Evolutionary conservation across 2,888 invertebrate species (phyloP).

Genomic region (Drosophila kambysellisi): DNA sequence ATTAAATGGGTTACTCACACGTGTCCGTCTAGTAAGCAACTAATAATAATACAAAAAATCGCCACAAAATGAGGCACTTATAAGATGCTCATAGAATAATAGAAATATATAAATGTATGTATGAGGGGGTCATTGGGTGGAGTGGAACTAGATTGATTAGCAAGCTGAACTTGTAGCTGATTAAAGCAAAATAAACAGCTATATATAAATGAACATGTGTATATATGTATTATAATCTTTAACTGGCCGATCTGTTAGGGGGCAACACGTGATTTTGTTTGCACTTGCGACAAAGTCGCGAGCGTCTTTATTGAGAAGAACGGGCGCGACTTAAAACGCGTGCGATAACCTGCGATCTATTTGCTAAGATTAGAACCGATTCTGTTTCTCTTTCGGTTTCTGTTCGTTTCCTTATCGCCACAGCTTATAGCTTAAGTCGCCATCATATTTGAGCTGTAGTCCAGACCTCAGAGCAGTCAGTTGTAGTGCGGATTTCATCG

Average conservation of each 20-base stretch:
- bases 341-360: slow-evolving; percentile 40
- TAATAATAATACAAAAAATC: not conserved
- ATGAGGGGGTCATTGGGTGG: slow-evolving; percentile 4
- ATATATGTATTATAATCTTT: slow-evolving; percentile 10
- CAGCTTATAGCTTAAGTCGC: not conserved
- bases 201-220: not conserved
- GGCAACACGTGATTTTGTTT: slow-evolving; percentile 67
- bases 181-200: slow-evolving; percentile 6
- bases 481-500: slow-evolving; percentile 36
- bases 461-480: slow-evolving; percentile 42
- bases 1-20: slow-evolving; percentile 4
- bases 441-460: slow-evolving; percentile 51
- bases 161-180: slow-evolving; percentile 16
- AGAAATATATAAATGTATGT: not conserved
- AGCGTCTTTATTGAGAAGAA: slow-evolving; percentile 21
- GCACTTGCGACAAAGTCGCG: slow-evolving; percentile 46
- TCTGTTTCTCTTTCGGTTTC: not conserved
- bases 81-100: not conserved
- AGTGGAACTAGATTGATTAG: slow-evolving; percentile 12
- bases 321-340: slow-evolving; percentile 55
- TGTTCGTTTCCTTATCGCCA: slow-evolving; percentile 21
- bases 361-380: slow-evolving; percentile 26
- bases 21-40: slow-evolving; percentile 4
- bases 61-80: not conserved
- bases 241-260: slow-evolving; percentile 5